phyloP scores from a whole-genome alignment of 2,797 vertebrate species.

The Mormyrops boulengeri region DNA sequence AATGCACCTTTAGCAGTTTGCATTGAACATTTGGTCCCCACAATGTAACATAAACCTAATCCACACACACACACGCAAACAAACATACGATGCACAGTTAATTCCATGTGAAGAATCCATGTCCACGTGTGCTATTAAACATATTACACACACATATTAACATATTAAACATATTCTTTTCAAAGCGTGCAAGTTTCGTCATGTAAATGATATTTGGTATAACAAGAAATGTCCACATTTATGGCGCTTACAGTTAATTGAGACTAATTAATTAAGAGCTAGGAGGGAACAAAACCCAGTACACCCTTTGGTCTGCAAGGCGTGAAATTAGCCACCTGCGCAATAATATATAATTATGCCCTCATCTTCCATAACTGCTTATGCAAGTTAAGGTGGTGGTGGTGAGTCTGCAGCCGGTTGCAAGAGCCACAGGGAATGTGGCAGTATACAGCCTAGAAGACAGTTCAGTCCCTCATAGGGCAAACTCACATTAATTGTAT shows the following conservation, averaged over 20 bases:
- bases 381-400: background rate
- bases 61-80: background rate
- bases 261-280: slow-evolving; percentile 1
- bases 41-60: background rate
- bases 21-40: background rate
- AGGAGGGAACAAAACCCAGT: background rate
- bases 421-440: background rate
- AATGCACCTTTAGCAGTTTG: background rate
- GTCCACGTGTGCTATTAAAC: background rate
- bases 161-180: background rate
- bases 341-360: background rate
- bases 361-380: background rate
- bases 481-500: background rate
- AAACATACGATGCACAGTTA: background rate
- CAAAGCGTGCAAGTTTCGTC: background rate
- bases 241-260: background rate
- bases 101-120: background rate
- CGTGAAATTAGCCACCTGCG: background rate
- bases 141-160: background rate
- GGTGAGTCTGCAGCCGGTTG: background rate
- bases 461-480: background rate
- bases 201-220: background rate
- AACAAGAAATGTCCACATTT: background rate
- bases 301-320: background rate
- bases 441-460: background rate